Conservation (phyloP, 2,113 vertebrate species). For the Elanoides forficatus region DNA sequence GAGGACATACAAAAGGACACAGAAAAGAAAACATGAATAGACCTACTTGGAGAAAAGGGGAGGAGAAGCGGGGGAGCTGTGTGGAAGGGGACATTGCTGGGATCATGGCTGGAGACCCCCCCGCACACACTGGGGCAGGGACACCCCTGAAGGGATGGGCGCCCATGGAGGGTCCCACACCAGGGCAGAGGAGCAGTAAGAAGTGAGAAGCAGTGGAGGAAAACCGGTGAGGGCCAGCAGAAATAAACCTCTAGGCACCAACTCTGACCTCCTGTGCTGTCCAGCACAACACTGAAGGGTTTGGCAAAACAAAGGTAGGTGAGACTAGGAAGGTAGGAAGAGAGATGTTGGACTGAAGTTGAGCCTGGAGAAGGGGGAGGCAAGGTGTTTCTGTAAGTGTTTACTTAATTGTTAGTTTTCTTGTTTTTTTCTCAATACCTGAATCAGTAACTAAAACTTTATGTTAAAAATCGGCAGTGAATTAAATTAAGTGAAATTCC, state of each 20-base stretch:
- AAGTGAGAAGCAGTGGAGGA: background rate
- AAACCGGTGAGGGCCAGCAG: background rate
- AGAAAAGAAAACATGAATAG: background rate
- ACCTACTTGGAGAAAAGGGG: background rate
- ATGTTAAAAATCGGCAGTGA: background rate
- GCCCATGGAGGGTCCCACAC: background rate
- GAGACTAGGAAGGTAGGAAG: background rate
- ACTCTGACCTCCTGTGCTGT: accelerated
- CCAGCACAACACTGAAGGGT: background rate
- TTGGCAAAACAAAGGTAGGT: background rate
- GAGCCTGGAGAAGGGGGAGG: background rate
- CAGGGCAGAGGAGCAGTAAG: background rate
- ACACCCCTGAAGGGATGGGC: background rate
- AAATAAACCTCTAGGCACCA: background rate
- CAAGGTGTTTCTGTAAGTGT: background rate
- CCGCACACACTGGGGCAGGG: background rate
- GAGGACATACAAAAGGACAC: background rate
- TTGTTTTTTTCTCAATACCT: background rate
- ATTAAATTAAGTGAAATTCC: background rate
- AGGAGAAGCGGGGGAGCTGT: background rate
- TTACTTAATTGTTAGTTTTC: background rate
- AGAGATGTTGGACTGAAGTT: background rate
- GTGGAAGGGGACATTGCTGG: background rate
- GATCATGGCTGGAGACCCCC: background rate
- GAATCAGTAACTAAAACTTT: background rate